A percentile compares a stretch with the other conserved stretches of the same genome.
phyloP scores from a whole-genome alignment of 53 echinoderm and acorn worm genomes.

The Paelopatides confundens region DNA sequence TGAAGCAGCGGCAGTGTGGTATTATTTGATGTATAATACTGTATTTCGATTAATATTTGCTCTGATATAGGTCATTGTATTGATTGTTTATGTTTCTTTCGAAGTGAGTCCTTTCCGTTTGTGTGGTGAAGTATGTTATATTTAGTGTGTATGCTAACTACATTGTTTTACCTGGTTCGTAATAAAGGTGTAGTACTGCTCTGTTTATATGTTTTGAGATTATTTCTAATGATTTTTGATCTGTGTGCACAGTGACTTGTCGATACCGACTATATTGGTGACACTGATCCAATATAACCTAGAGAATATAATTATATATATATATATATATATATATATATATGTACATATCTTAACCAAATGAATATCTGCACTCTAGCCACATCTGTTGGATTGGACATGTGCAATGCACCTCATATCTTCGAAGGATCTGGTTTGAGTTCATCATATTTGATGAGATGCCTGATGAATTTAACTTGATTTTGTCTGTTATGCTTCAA shows the following conservation, averaged over 20 bases:
- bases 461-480: constrained; percentile 9
- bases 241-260: constrained; percentile 59
- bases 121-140: constrained; percentile 51
- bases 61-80: constrained; percentile 48
- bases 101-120: neutral
- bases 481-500: neutral
- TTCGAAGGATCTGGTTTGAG: constrained; percentile 43
- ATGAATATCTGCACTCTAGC: neutral
- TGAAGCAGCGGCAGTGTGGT: constrained; percentile 7
- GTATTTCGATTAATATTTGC: constrained; percentile 18
- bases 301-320: too few species aligned
- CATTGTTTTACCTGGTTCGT: constrained; percentile 53
- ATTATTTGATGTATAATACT: constrained; percentile 5
- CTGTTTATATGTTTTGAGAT: constrained; percentile 70
- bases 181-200: constrained; percentile 51
- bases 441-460: constrained; percentile 7
- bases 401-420: constrained; percentile 13
- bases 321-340: constrained; percentile 70
- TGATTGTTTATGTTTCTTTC: constrained; percentile 52
- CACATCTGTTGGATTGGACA: constrained; percentile 37
- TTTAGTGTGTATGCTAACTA: constrained; percentile 61
- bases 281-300: constrained; percentile 54
- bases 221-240: constrained; percentile 71
- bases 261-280: constrained; percentile 64
- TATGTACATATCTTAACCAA: constrained; percentile 64